Base-by-base conservation (phyloP, 2,113 vertebrate species). In the Crotalus tigris region DNA sequence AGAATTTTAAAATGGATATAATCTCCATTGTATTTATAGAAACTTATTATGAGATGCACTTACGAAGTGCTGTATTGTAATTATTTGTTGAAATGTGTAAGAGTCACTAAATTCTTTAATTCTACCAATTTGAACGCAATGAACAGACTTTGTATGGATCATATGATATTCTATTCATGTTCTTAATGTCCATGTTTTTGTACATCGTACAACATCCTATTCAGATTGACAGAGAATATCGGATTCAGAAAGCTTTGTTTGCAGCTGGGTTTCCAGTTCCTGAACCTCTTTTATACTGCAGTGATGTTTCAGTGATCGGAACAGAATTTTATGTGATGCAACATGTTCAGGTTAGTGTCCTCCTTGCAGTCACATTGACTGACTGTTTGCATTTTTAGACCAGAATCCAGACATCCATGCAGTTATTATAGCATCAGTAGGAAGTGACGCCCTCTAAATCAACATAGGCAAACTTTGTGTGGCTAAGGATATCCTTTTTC, bases 281-380 rank as follows among this genome's bases (percentile, higher is more conserved):
- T 85, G 97, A 98, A 96, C 98, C 99, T 1, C 94, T 99, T 10
- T 85, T 99, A 61, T 98, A 98, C 91, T 99, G 99, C 93, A 93
- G 93, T 5, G 98, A 99, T 0, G 6, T 91, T 44, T 97, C 98
- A 46, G 5, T 99, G 93, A 99, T 99, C 54, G 99, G 99, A 94
- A 99, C 98, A 1, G 98, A 99, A 91, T 99, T 99, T 95, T 99
- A 99, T 90, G 24, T 99, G 58, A 99, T 99, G 99, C 98, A 98
- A 69, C 98, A 98, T 90, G 97, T 99, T 26, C 96, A 98, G 98
- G 99, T 99, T 96, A 49, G 95, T 61, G 9, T 44, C 1, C 91
- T 91, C 17, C 8, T 23, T 55, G 64, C n/a, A 44, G 33, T 2
- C 91, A 64, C 58, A 11, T 54, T 90, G 24, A 87, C 94, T 94